Evolutionary conservation across 2,797 vertebrate genomes (phyloP).

Genomic region (Rhodeus uyekii): DNA sequence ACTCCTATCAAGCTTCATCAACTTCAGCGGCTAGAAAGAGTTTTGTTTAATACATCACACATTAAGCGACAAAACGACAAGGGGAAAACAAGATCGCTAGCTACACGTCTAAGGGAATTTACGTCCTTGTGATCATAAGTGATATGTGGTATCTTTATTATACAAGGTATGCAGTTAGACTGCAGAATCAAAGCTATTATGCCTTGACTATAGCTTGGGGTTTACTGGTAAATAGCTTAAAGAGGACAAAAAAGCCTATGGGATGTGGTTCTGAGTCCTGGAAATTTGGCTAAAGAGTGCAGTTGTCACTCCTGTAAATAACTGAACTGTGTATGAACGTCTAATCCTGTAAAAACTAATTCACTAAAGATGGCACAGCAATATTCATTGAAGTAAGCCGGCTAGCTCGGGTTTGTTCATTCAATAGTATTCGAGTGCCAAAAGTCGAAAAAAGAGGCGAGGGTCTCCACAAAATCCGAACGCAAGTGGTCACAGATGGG

Average conservation of each 20-base stretch:
- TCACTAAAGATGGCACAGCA: neutral
- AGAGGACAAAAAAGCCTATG: neutral
- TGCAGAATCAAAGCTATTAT: slow-evolving; percentile 2
- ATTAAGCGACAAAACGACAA: slow-evolving; percentile 67
- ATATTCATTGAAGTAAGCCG: too few relatives aligned
- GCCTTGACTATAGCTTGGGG: neutral
- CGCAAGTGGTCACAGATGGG: too few relatives aligned
- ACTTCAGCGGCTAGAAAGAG: slow-evolving; percentile 68
- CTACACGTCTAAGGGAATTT: slow-evolving; percentile 55
- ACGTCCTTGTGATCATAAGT: slow-evolving; percentile 55
- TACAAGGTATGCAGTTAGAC: neutral
- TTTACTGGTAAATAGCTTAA: neutral
- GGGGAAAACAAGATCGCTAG: slow-evolving; percentile 58
- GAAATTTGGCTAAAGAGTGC: neutral
- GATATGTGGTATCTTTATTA: slow-evolving; percentile 39
- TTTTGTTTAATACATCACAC: slow-evolving; percentile 73
- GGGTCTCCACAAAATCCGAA: too few relatives aligned
- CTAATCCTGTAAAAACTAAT: neutral
- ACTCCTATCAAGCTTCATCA: slow-evolving; percentile 75
- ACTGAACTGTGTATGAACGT: neutral
- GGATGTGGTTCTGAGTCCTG: neutral
- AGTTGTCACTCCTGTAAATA: neutral
- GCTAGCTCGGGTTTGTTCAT: too few relatives aligned
- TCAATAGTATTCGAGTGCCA: too few relatives aligned
- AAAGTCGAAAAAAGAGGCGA: too few relatives aligned